phyloP scores from a whole-genome alignment of 2,113 vertebrate species.

The Noctilio leporinus region DNA sequence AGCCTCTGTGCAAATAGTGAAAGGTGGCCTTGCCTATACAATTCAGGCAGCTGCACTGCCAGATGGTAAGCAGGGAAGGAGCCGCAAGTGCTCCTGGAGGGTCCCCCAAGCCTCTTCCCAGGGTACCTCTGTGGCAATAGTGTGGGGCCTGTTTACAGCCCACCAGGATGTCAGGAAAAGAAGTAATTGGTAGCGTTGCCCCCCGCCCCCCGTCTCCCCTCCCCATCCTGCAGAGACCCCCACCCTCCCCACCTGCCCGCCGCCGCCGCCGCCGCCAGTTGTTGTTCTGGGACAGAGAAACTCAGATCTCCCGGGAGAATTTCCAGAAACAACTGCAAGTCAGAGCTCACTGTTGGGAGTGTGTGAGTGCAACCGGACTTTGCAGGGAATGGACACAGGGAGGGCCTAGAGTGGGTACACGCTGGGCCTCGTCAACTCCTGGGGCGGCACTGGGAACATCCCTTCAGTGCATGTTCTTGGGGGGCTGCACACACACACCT shows the following conservation, averaged over 20 bases:
- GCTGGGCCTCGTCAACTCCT: background rate
- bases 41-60: background rate
- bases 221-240: background rate
- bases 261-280: slow-evolving; percentile 70
- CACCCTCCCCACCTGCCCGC: background rate
- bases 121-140: background rate
- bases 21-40: background rate
- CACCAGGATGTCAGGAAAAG: background rate
- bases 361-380: slow-evolving; percentile 72
- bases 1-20: background rate
- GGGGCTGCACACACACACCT: background rate
- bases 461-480: background rate
- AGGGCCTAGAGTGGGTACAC: background rate
- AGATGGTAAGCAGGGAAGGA: background rate
- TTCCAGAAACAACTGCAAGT: slow-evolving; percentile 78
- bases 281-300: slow-evolving; percentile 79
- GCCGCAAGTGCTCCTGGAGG: background rate
- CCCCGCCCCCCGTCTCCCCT: background rate
- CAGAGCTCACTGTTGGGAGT: slow-evolving; percentile 69
- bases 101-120: background rate
- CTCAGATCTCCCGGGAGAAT: slow-evolving; percentile 79
- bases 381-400: background rate
- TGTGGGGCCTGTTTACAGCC: background rate
- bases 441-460: background rate
- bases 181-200: background rate